phyloP scores from a whole-genome alignment of 1,140 invertebrate genomes.

The Vollenhovia emeryi region DNA sequence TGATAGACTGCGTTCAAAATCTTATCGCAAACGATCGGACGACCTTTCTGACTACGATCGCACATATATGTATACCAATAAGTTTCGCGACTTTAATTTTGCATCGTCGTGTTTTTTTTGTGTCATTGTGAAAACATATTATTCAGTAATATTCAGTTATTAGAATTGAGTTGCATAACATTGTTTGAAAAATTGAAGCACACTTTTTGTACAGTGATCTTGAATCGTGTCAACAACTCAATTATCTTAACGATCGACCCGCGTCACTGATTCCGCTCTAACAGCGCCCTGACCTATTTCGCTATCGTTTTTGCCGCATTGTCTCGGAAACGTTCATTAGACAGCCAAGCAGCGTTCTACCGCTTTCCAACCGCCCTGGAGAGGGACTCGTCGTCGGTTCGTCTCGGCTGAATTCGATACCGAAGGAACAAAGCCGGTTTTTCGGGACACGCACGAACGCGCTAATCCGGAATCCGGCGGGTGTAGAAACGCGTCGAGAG shows the following conservation, averaged over 20 bases:
- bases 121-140: background rate
- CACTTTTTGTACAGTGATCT: background rate
- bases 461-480: background rate
- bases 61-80: background rate
- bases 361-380: background rate
- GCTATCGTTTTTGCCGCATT: conserved; percentile 13
- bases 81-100: background rate
- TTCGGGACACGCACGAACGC: background rate
- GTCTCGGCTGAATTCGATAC: background rate
- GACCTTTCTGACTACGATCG: too few relatives aligned
- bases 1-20: too few relatives aligned
- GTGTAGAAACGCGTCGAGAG: conserved; percentile 1
- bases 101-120: background rate
- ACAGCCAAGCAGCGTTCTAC: background rate
- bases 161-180: background rate
- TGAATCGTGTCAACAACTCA: conserved; percentile 45
- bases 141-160: background rate
- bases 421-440: conserved; percentile 6
- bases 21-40: too few relatives aligned
- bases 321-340: background rate
- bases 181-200: conserved; percentile 24
- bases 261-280: conserved; percentile 38
- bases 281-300: conserved; percentile 33
- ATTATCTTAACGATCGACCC: conserved; percentile 50
- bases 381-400: background rate